Conservation (phyloP, 2,113 vertebrate species). For the Capreolus pygargus region DNA sequence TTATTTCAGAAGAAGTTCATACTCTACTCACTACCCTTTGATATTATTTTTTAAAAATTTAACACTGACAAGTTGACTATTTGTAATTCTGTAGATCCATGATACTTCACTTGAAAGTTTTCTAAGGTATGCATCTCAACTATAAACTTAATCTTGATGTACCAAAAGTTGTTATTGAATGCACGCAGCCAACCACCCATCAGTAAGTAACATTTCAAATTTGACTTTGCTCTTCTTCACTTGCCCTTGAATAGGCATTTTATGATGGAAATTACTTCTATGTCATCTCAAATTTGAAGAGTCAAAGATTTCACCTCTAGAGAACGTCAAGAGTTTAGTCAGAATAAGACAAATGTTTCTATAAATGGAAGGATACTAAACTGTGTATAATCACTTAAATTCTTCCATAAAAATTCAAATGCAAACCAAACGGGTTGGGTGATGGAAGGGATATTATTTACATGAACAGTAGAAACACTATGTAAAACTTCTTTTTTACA, state of each 20-base stretch:
- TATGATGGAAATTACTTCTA: background rate
- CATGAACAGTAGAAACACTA: background rate
- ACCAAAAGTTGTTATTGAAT: background rate
- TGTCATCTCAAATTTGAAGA: background rate
- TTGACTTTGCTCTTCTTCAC: background rate
- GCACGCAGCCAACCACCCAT: background rate
- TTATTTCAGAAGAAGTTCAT: background rate
- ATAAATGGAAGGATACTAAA: background rate
- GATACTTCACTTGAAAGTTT: background rate
- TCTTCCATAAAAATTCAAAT: constrained; percentile 11
- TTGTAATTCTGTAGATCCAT: background rate
- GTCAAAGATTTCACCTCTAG: constrained; percentile 19
- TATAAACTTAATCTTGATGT: background rate
- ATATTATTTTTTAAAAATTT: background rate
- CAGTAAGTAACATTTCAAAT: background rate
- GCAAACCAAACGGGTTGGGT: background rate
- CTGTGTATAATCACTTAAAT: background rate
- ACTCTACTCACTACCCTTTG: background rate
- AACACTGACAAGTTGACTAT: background rate
- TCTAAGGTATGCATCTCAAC: background rate
- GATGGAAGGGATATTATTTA: background rate
- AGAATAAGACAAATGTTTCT: background rate
- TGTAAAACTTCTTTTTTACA: background rate
- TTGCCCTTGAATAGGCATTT: background rate
- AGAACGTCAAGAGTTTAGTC: background rate